phyloP scores from a whole-genome alignment of 2,113 vertebrate genomes.

The Microcebus murinus region DNA sequence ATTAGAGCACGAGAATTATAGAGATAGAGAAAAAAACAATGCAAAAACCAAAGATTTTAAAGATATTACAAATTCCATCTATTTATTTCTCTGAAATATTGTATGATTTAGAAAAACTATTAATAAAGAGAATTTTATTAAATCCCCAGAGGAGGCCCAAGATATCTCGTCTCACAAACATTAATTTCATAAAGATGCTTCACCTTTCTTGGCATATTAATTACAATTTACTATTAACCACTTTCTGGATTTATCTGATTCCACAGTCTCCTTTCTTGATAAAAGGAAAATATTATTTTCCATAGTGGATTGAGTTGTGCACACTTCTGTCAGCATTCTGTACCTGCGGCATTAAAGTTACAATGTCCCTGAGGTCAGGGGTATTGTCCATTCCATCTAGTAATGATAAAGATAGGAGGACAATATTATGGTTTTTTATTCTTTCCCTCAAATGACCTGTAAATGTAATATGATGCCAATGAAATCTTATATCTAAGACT shows the following conservation, averaged over 20 bases:
- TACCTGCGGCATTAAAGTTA: background rate
- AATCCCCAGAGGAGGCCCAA: background rate
- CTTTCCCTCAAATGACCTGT: background rate
- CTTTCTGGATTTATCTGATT: conserved; percentile 14
- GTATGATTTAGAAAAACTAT: conserved; percentile 24
- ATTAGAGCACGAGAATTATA: background rate
- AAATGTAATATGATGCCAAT: background rate
- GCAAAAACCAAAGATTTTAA: background rate
- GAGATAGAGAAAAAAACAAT: background rate
- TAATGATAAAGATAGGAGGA: background rate
- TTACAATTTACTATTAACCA: conserved; percentile 47
- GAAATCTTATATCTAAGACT: background rate
- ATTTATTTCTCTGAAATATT: conserved; percentile 30
- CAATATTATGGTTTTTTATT: background rate
- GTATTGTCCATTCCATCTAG: background rate
- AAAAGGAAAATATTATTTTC: conserved; percentile 23
- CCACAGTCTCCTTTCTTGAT: background rate
- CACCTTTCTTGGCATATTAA: conserved; percentile 29
- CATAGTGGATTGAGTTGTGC: background rate
- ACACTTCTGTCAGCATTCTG: background rate
- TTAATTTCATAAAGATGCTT: background rate
- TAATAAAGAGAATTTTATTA: conserved; percentile 55
- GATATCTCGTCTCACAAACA: background rate
- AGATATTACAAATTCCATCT: background rate
- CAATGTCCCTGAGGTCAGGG: background rate